A percentile compares a stretch with the other conserved stretches of the same genome.
These are phyloP conservation scores for Clitarchus hookeri DNA, from an alignment of 2,888 invertebrate species.

Conservation along the genomic window DNA sequence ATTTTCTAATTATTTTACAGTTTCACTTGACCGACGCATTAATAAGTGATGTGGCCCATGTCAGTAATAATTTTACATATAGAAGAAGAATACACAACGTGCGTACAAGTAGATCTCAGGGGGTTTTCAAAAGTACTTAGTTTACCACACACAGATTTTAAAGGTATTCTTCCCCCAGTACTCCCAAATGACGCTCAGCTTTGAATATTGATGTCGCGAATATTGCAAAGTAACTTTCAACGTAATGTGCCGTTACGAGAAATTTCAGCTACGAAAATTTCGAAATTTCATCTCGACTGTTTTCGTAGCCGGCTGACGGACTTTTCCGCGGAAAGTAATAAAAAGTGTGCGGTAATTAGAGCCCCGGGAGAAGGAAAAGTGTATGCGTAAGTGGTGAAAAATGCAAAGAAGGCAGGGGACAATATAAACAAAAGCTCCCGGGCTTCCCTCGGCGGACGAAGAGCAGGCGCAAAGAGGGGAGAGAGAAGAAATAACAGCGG, in stretches of 20 bases:
- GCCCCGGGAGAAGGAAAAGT: background rate
- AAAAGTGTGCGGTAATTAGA: background rate
- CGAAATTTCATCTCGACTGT: background rate
- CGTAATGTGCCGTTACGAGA: background rate
- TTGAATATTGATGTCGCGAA: background rate
- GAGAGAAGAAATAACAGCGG: background rate
- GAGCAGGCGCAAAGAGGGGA: background rate
- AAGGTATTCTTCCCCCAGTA: no score
- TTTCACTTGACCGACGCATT: no score
- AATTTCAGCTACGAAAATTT: background rate
- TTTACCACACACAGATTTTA: no score
- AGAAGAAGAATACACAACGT: no score
- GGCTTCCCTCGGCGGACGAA: background rate
- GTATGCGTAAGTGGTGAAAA: background rate
- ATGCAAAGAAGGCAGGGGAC: background rate
- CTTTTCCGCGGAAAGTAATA: background rate
- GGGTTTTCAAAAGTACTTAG: no score
- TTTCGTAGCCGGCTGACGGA: background rate
- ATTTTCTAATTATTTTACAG: no score
- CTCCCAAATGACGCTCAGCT: background rate
- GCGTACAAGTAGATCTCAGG: no score
- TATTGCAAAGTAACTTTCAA: background rate
- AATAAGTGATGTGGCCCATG: no score
- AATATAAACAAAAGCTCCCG: background rate
- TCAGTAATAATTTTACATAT: no score